Conservation (phyloP, 2,797 vertebrate species). For the Percopsis omiscomaycus region DNA sequence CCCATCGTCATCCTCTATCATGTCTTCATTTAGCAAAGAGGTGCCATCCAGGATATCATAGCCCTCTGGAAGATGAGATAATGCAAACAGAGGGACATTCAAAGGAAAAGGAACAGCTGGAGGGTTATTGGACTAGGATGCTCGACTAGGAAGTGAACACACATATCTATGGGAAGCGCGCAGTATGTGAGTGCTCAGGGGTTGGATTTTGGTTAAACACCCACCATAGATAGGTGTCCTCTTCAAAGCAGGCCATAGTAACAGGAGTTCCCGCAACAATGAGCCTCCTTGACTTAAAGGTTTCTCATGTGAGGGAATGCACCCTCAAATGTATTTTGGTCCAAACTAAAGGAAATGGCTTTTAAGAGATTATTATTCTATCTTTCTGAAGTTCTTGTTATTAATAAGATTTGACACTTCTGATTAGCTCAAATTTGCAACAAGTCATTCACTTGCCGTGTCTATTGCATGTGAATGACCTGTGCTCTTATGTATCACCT, state of each 20-base stretch:
- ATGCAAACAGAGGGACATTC: slow-evolving; percentile 77
- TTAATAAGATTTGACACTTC: no score
- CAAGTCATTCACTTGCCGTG: no score
- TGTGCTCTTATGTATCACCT: no score
- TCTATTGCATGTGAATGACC: no score
- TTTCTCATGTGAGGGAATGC: no score
- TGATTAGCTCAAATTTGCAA: no score
- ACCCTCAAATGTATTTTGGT: neutral
- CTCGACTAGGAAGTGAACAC: slow-evolving; percentile 51
- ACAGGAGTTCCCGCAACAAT: slow-evolving; percentile 4
- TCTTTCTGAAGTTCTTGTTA: no score
- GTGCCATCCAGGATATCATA: slow-evolving; percentile 84
- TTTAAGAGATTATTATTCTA: no score
- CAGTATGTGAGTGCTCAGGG: slow-evolving; percentile 73
- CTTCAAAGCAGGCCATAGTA: slow-evolving; percentile 13
- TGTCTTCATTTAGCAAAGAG: slow-evolving; percentile 84
- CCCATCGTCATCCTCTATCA: slow-evolving; percentile 84
- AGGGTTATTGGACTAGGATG: slow-evolving; percentile 58
- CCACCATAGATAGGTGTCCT: neutral
- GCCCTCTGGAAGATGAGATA: slow-evolving; percentile 80
- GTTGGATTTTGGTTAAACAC: slow-evolving; percentile 2
- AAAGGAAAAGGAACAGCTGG: slow-evolving; percentile 79
- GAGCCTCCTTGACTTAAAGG: no score
- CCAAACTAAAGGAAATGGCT: no score
- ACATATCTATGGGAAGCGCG: slow-evolving; percentile 73